A percentile compares a stretch with the other conserved stretches of the same genome.
phyloP scores from a whole-genome alignment of 2,113 vertebrate genomes.

The Xenopus borealis region DNA sequence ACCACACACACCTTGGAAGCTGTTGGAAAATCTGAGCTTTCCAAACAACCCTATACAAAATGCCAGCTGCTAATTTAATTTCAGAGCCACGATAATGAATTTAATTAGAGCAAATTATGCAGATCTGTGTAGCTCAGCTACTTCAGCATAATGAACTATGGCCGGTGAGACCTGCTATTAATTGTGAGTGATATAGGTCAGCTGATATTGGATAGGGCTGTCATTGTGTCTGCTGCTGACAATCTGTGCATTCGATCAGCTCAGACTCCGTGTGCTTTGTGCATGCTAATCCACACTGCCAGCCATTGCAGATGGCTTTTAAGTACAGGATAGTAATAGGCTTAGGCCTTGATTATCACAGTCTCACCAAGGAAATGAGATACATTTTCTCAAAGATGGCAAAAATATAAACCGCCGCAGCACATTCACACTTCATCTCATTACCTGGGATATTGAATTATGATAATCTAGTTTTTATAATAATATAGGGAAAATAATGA shows the following conservation, averaged over 20 bases:
- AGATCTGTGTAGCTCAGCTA: constrained; percentile 15
- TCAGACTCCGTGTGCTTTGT: constrained; percentile 24
- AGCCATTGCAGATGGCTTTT: constrained; percentile 15
- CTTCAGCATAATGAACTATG: constrained; percentile 34
- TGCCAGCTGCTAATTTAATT: constrained; percentile 14
- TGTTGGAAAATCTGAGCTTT: neutral
- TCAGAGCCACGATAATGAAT: constrained; percentile 26
- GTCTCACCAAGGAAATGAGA: constrained; percentile 26
- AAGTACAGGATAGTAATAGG: constrained; percentile 20
- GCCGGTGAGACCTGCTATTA: constrained; percentile 10
- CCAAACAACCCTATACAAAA: constrained; percentile 22
- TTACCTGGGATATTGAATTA: neutral
- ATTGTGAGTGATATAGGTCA: constrained; percentile 32
- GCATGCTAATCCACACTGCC: constrained; percentile 33
- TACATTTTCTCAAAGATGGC: constrained; percentile 20
- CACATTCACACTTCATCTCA: constrained; percentile 12
- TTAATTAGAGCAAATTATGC: constrained; percentile 29
- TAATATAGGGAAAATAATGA: neutral
- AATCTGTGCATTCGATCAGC: constrained; percentile 38
- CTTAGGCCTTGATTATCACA: constrained; percentile 28
- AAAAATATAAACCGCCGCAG: constrained; percentile 4
- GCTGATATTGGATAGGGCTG: constrained; percentile 34
- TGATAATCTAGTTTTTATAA: neutral
- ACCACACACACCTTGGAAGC: neutral
- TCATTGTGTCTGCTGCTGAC: constrained; percentile 30